phyloP scores from a whole-genome alignment of 2,113 vertebrate genomes.

The Colinus virginianus region DNA sequence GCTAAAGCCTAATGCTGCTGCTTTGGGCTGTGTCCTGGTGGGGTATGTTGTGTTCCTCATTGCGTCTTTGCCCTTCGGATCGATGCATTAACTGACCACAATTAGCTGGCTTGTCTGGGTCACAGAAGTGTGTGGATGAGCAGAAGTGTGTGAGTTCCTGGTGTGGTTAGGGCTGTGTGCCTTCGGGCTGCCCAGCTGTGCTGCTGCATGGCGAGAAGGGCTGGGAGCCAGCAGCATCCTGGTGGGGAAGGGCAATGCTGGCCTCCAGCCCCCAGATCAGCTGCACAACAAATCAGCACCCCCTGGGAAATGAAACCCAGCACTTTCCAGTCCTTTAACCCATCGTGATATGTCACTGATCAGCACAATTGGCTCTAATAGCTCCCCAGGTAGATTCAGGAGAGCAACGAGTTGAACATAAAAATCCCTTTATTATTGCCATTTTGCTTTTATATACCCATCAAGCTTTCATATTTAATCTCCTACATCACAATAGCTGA shows the following conservation, averaged over 20 bases:
- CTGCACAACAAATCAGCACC: not conserved
- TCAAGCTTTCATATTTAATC: conserved; percentile 88
- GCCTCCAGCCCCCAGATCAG: not conserved
- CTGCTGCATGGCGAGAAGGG: no score
- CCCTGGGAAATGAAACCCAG: not conserved
- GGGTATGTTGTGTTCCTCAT: not conserved
- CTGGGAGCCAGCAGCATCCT: not conserved
- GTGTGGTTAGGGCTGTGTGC: not conserved
- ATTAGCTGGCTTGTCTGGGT: not conserved
- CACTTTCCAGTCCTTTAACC: conserved; percentile 55
- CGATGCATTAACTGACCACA: not conserved
- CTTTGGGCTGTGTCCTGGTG: not conserved
- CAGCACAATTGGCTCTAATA: conserved; percentile 66
- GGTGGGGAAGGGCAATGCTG: not conserved
- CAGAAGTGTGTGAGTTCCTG: not conserved
- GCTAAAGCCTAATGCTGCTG: accelerated
- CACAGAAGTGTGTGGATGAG: not conserved
- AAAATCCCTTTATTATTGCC: conserved; percentile 86
- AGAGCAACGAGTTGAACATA: conserved; percentile 80
- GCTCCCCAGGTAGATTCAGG: conserved; percentile 76
- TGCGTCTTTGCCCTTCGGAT: not conserved
- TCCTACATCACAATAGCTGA: conserved; percentile 86
- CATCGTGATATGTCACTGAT: conserved; percentile 57
- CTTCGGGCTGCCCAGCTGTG: no score
- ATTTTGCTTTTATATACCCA: conserved; percentile 85